A percentile compares a stretch with the other conserved stretches of the same genome.
Conservation (phyloP, 2,113 vertebrate species). For the Benitochromis conjunctus region DNA sequence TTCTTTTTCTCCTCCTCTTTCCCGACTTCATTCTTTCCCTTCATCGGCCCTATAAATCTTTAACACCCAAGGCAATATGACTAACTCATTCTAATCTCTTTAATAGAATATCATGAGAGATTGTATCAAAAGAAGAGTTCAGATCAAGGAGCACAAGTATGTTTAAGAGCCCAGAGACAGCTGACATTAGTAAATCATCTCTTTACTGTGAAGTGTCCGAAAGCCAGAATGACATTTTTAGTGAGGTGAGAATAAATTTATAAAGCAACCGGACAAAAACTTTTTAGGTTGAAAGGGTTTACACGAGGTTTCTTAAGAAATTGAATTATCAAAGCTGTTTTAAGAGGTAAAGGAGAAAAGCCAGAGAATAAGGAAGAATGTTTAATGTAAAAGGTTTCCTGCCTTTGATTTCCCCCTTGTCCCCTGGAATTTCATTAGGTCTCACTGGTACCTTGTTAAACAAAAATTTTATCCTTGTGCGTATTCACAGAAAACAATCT, state of each 20-base stretch:
- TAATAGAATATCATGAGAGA: background rate
- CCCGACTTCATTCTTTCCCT: background rate
- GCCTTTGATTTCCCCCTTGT: background rate
- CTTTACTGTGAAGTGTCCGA: background rate
- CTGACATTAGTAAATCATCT: background rate
- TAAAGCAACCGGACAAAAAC: background rate
- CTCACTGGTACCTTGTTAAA: background rate
- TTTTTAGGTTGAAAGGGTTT: background rate
- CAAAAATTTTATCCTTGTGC: background rate
- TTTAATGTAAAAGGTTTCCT: background rate
- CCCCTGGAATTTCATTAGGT: background rate
- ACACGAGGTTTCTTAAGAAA: background rate
- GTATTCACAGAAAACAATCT: background rate
- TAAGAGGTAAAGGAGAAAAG: background rate
- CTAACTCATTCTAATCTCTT: background rate
- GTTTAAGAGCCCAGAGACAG: background rate
- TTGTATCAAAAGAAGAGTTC: background rate
- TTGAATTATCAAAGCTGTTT: background rate
- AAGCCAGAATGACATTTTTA: background rate
- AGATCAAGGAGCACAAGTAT: background rate
- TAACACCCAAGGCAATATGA: background rate
- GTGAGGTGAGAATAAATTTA: background rate
- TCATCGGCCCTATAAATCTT: background rate
- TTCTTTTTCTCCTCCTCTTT: background rate
- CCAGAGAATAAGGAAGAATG: background rate